Evolutionary conservation across 1,140 invertebrate genomes (phyloP), one percentile per base, ranked within the genome.

Genomic region (Araneus ventricosus): DNA sequence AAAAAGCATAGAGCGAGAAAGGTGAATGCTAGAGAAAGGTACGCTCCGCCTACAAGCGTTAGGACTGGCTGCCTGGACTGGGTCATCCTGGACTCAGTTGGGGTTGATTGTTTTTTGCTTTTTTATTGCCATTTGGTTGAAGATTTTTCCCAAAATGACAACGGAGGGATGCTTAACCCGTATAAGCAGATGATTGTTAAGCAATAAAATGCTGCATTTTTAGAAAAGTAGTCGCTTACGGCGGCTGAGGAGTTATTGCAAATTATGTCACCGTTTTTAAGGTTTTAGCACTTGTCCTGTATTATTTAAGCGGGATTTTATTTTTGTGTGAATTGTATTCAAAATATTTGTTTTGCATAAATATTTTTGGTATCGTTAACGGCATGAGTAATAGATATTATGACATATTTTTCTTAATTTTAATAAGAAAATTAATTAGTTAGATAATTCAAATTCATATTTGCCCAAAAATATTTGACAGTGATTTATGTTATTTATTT

Each of bases 121-220:
- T 75, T 41, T 41, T 45, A 52, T 30, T n/a, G n/a, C 37, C 6
- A 45, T 27, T 41, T 6, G 1, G 7, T 39, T 52, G 80, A 45
- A 52, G 41, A 45, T 41, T 41, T 22, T 82, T 82, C 41, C 39
- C 27, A 75, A 75, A 75, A 30, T 82, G 41, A 52, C 41, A 52
- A 27, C 41, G 39, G 2, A 52, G 37, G 24, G 39, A 45, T 82
- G 8, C 39, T 82, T 41, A 52, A 82, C 41, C 41, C 22, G 41
- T 41, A 82, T 14, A 45, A 52, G 80, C 22, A 30, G 41, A 82
- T n/a, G 37, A 52, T 82, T 45, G 80, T 52, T 45, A 45, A 27
- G 37, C 80, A 45, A 45, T 45, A 82, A n/a, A 82, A 82, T 82
- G 37, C 37, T 82, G 80, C 37, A 82, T 82, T 45, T 82, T 82